Conservation (phyloP, 2,797 vertebrate genomes). For the Sciurus carolinensis region DNA sequence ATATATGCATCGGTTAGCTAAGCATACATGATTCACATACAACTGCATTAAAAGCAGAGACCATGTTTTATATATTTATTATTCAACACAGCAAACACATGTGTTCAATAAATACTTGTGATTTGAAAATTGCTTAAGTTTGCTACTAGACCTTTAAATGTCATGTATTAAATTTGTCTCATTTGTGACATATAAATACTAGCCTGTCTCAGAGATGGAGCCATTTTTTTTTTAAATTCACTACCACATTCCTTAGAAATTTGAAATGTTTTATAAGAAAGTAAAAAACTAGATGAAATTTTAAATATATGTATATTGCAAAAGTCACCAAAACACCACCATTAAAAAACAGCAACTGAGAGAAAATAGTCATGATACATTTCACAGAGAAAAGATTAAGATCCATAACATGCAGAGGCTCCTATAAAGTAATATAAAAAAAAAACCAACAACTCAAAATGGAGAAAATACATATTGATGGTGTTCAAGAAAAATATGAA, state of each 20-base stretch:
- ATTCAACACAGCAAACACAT: neutral
- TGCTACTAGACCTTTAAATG: neutral
- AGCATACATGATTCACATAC: conserved; percentile 10
- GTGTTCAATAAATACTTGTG: conserved; percentile 16
- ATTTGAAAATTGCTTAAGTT: conserved; percentile 22
- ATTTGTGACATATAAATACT: neutral
- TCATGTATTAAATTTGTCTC: neutral
- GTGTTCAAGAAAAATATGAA: neutral
- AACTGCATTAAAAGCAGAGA: conserved; percentile 31
- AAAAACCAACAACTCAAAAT: neutral
- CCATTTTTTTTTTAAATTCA: conserved; percentile 16
- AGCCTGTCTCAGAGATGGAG: neutral
- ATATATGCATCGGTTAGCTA: neutral
- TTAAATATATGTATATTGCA: neutral
- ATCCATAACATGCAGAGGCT: neutral
- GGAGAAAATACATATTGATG: neutral
- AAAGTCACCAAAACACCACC: conserved; percentile 34
- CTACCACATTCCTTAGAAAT: conserved; percentile 40
- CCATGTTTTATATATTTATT: conserved; percentile 8
- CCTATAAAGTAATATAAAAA: neutral
- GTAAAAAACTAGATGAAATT: conserved; percentile 17
- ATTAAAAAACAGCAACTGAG: neutral
- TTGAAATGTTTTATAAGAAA: conserved; percentile 32
- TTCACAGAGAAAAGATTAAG: conserved; percentile 7
- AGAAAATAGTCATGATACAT: neutral